A percentile compares a stretch with the other conserved stretches of the same genome.
phyloP scores from a whole-genome alignment of 1,140 invertebrate genomes.

The Drosophila guanche region DNA sequence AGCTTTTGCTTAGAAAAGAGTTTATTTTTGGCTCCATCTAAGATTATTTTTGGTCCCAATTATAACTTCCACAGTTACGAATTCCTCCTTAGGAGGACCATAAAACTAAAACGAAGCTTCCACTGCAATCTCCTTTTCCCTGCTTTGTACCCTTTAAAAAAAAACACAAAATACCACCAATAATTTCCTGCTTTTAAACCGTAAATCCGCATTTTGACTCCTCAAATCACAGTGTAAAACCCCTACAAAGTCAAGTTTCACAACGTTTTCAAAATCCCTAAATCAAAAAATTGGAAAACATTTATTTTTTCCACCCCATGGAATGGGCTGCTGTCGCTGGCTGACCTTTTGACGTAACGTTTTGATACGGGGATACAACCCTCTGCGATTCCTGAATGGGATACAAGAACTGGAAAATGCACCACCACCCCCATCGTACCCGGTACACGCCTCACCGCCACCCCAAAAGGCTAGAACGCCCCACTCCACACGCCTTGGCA shows the following conservation, averaged over 20 bases:
- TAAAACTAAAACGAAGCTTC: no score
- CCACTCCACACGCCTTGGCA: conserved; percentile 3
- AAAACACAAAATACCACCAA: no score
- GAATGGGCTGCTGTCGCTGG: not conserved
- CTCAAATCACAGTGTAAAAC: no score
- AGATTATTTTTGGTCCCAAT: no score
- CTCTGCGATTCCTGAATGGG: conserved; percentile 32
- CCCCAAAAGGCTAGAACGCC: conserved; percentile 30
- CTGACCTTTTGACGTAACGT: conserved; percentile 39
- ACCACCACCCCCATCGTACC: conserved; percentile 32
- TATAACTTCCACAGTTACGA: no score
- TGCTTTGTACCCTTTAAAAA: no score
- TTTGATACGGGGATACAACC: conserved; percentile 19
- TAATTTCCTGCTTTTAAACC: no score
- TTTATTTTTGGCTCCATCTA: no score
- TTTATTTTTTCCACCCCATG: conserved; percentile 20
- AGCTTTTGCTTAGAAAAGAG: no score
- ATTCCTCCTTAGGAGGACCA: no score
- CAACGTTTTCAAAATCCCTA: not conserved
- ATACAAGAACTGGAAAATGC: conserved; percentile 38
- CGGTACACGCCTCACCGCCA: conserved; percentile 42
- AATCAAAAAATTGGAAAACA: not conserved
- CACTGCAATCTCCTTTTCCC: no score
- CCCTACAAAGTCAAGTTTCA: conserved; percentile 1
- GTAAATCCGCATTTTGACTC: no score